Evolutionary conservation across 2,113 vertebrate genomes (phyloP).

Genomic region (Callionymus lyra): DNA sequence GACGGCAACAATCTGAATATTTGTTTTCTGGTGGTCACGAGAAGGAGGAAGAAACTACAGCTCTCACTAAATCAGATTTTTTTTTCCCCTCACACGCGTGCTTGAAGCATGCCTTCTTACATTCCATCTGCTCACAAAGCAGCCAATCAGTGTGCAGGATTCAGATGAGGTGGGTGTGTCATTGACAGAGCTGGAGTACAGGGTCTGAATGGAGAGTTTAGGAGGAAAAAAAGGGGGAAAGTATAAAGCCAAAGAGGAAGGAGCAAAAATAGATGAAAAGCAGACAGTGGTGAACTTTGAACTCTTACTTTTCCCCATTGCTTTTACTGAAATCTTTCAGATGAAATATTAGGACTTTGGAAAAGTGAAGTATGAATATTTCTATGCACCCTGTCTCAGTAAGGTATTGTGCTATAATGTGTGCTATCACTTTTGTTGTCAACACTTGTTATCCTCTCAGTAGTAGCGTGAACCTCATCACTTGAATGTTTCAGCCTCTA

Average conservation of each 20-base stretch:
- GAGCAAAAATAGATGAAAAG: neutral
- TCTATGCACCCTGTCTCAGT: too few species aligned
- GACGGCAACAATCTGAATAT: too few species aligned
- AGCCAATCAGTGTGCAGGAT: conserved; percentile 51
- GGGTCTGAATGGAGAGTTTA: conserved; percentile 65
- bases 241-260: neutral
- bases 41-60: conserved; percentile 2
- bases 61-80: conserved; percentile 25
- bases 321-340: too few species aligned
- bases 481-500: too few species aligned
- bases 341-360: too few species aligned
- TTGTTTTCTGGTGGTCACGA: too few species aligned
- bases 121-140: conserved; percentile 39
- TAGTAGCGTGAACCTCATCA: too few species aligned
- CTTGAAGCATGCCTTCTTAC: conserved; percentile 38
- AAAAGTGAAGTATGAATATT: too few species aligned
- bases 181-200: conserved; percentile 62
- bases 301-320: too few species aligned
- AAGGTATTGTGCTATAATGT: too few species aligned
- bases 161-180: conserved; percentile 53
- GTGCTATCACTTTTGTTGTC: too few species aligned
- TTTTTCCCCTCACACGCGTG: conserved; percentile 18
- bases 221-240: conserved; percentile 18
- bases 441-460: too few species aligned
- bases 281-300: neutral